Evolutionary conservation across 2,113 vertebrate species (phyloP).

Genomic region (Tupaia chinensis): DNA sequence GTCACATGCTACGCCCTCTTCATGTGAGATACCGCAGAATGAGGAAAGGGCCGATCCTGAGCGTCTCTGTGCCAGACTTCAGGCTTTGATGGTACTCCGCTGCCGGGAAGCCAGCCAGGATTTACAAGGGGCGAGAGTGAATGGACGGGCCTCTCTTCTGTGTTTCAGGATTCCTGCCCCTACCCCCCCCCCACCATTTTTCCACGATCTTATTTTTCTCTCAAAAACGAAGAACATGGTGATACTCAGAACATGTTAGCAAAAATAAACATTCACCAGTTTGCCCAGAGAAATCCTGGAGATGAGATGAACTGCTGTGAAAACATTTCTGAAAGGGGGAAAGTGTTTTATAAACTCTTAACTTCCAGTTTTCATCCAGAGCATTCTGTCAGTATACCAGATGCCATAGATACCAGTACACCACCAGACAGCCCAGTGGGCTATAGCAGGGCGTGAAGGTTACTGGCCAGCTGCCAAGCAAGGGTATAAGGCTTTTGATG

Average conservation of each 20-base stretch:
- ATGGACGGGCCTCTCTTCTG: neutral
- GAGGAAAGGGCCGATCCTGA: rapidly evolving
- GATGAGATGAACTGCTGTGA: neutral
- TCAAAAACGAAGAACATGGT: neutral
- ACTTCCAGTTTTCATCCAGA: neutral
- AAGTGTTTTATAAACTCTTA: neutral
- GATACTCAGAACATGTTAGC: neutral
- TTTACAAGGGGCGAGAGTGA: neutral
- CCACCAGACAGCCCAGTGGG: neutral
- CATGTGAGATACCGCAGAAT: rapidly evolving
- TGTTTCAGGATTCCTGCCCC: neutral
- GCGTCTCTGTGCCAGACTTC: rapidly evolving
- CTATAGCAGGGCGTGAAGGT: neutral
- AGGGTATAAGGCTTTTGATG: neutral
- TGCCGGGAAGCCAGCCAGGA: neutral
- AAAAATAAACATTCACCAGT: neutral
- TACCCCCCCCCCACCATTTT: neutral
- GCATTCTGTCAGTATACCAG: neutral
- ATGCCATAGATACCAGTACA: no score
- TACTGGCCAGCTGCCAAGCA: neutral
- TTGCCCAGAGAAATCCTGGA: neutral
- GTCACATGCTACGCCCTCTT: rapidly evolving
- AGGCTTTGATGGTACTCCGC: neutral
- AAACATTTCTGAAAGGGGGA: neutral
- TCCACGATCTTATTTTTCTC: neutral